phyloP scores from a whole-genome alignment of 2,888 invertebrate genomes.

The Euplagia quadripunctaria region DNA sequence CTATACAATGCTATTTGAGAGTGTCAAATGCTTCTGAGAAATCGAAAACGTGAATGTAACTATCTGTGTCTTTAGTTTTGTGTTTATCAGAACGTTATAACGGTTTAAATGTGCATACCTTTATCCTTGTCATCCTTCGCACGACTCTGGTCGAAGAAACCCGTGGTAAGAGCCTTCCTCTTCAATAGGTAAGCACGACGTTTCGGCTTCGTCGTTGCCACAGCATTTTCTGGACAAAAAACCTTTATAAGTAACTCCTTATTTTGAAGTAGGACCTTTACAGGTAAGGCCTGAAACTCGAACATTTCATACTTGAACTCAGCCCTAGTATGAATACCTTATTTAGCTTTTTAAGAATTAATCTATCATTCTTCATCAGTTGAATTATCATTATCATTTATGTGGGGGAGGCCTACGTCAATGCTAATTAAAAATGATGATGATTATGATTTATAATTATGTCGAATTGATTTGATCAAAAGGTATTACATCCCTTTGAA shows the following conservation, averaged over 20 bases:
- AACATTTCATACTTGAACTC: background rate
- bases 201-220: conserved; percentile 89
- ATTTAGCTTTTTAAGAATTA: background rate
- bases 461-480: too few species aligned
- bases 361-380: background rate
- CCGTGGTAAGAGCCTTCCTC: conserved; percentile 95
- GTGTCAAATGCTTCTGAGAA: background rate
- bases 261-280: background rate
- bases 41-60: background rate
- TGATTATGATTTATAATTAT: too few species aligned
- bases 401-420: too few species aligned
- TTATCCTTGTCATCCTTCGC: conserved; percentile 92
- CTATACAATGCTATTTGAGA: background rate
- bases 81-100: too few species aligned
- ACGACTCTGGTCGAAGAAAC: conserved; percentile 91
- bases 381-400: too few species aligned
- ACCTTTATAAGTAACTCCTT: background rate
- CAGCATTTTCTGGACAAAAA: conserved; percentile 72
- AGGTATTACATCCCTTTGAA: too few species aligned
- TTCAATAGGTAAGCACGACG: conserved; percentile 93
- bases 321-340: background rate
- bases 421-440: too few species aligned
- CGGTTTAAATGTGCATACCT: conserved; percentile 73
- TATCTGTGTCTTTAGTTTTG: too few species aligned
- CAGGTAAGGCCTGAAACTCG: background rate